A percentile compares a stretch with the other conserved stretches of the same genome.
phyloP scores from a whole-genome alignment of 2,888 invertebrate species.

The Drosophila neotestacea region DNA sequence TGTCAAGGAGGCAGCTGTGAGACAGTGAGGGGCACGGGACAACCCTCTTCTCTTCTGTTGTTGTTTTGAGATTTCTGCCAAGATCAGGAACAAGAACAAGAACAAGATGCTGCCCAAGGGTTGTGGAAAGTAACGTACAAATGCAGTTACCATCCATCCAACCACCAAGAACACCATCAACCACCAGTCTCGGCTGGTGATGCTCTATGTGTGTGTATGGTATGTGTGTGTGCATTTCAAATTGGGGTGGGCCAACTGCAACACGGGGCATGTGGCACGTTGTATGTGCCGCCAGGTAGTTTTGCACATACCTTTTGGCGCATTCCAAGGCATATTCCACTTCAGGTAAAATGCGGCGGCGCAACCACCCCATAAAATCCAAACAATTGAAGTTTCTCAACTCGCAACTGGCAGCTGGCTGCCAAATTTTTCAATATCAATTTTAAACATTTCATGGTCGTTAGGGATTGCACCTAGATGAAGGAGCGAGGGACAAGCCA shows the following conservation, averaged over 20 bases:
- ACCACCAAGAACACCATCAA: slow-evolving; percentile 32
- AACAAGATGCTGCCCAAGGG: slow-evolving; percentile 54
- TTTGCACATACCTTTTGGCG: slow-evolving; percentile 79
- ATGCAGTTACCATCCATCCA: slow-evolving; percentile 65
- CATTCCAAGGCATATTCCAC: slow-evolving; percentile 72
- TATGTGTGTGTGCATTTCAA: slow-evolving; percentile 3
- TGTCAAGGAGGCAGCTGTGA: slow-evolving; percentile 66
- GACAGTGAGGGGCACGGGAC: slow-evolving; percentile 43
- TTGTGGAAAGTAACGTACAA: slow-evolving; percentile 64
- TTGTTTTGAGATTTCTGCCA: slow-evolving; percentile 52
- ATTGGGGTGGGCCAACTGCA: slow-evolving; percentile 69
- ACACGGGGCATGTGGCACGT: slow-evolving; percentile 32
- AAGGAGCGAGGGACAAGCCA: slow-evolving; percentile 33
- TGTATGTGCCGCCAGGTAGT: slow-evolving; percentile 74
- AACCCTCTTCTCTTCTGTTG: slow-evolving; percentile 42
- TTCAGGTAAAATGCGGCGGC: slow-evolving; percentile 79
- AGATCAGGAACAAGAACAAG: slow-evolving; percentile 54
- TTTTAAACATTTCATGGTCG: slow-evolving; percentile 61
- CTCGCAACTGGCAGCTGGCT: slow-evolving; percentile 50
- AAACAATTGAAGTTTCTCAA: slow-evolving; percentile 36
- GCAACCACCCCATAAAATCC: slow-evolving; percentile 56
- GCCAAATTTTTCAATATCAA: slow-evolving; percentile 39
- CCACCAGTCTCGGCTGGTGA: slow-evolving; percentile 54
- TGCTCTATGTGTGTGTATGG: slow-evolving; percentile 19
- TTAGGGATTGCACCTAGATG: slow-evolving; percentile 69